Conservation (phyloP, 2,113 vertebrate species). For the Calyptommatus sinebrachiatus region DNA sequence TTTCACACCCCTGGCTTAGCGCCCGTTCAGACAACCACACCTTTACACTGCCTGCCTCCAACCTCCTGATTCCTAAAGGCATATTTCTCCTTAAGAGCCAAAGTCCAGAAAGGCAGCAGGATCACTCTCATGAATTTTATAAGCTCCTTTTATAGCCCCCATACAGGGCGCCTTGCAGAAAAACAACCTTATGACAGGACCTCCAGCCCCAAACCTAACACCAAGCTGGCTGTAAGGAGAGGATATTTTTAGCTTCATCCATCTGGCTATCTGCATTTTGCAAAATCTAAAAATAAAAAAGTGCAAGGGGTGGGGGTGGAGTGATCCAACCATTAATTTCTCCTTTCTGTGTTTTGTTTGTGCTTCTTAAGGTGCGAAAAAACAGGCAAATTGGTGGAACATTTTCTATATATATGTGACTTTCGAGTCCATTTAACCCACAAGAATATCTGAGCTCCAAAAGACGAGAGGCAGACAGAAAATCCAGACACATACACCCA, state of each 20-base stretch:
- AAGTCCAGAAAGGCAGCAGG: background rate
- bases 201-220: too few relatives aligned
- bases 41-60: background rate
- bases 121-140: background rate
- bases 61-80: background rate
- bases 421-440: background rate
- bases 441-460: background rate
- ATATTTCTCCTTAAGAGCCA: background rate
- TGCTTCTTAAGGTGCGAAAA: too few relatives aligned
- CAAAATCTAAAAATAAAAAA: slow-evolving; percentile 27
- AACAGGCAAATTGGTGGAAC: fast-evolving
- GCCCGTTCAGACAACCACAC: background rate
- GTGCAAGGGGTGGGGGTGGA: background rate
- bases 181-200: background rate
- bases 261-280: slow-evolving; percentile 5
- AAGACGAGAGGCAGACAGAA: fast-evolving
- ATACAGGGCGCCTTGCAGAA: background rate
- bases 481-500: background rate
- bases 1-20: too few relatives aligned
- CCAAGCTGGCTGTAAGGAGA: background rate
- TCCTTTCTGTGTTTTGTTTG: too few relatives aligned
- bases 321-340: background rate
- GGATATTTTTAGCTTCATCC: slow-evolving; percentile 15
- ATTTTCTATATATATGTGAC: fast-evolving
- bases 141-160: background rate